A percentile compares a stretch with the other conserved stretches of the same genome.
phyloP scores from a whole-genome alignment of 2,113 vertebrate species.

The Copsychus sechellarum region DNA sequence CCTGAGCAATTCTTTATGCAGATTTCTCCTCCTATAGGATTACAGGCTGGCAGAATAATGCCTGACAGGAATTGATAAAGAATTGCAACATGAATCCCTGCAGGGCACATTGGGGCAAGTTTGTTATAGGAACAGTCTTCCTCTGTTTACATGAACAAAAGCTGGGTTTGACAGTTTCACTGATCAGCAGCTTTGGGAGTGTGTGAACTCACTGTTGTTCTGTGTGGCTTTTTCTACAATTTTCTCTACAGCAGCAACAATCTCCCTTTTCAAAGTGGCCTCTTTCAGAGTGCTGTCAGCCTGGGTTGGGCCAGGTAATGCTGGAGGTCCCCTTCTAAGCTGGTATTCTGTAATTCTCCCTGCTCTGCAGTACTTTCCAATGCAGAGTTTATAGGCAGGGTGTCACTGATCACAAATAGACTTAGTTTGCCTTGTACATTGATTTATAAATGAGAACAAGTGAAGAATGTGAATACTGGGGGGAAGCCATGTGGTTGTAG shows the following conservation, averaged over 20 bases:
- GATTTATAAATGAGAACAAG: not conserved
- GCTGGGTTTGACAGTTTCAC: constrained; percentile 56
- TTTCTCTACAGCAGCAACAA: not conserved
- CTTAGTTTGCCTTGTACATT: not conserved
- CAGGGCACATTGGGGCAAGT: constrained; percentile 45
- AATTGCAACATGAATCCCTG: constrained; percentile 40
- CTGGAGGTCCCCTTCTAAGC: not conserved
- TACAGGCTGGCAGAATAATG: not conserved
- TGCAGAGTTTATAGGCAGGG: not conserved
- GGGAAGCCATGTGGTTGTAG: not conserved
- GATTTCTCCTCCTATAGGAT: not conserved
- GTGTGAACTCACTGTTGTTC: constrained; percentile 37
- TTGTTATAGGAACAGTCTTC: constrained; percentile 64
- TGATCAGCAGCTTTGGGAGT: constrained; percentile 52
- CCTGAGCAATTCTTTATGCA: not conserved
- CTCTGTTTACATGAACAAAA: constrained; percentile 65
- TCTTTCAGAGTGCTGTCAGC: not conserved
- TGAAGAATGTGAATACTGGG: accelerated
- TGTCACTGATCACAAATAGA: not conserved
- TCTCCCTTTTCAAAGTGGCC: not conserved
- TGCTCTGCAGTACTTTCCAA: not conserved
- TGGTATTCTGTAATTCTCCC: not conserved
- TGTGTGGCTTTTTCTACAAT: constrained; percentile 9
- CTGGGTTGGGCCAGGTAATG: not conserved
- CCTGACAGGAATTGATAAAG: constrained; percentile 57